Percentiles rank a stretch among this genome's conserved stretches.
These are phyloP conservation scores for Brachynemurus nebulosus DNA, from an alignment of 2,888 invertebrate genomes.

Conservation along the genomic window DNA sequence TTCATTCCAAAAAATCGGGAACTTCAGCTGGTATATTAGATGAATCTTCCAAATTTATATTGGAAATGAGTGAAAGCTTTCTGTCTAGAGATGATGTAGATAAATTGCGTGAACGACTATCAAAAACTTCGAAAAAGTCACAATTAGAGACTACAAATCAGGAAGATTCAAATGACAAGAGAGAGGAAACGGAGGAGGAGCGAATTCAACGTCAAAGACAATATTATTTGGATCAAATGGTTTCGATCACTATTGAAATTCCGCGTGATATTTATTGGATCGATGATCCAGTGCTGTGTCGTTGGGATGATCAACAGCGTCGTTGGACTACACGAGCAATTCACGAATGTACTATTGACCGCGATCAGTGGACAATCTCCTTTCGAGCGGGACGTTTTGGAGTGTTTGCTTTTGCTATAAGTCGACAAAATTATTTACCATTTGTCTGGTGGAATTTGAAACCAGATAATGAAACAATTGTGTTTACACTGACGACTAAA, in stretches of 20 bases:
- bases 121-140: no score
- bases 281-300: background rate
- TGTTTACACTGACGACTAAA: background rate
- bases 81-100: no score
- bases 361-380: background rate
- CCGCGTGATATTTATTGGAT: background rate
- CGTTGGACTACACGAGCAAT: background rate
- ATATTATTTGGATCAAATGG: background rate
- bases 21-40: background rate
- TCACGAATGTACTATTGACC: background rate
- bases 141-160: no score
- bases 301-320: background rate
- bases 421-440: background rate
- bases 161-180: no score
- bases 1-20: no score
- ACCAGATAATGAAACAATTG: background rate
- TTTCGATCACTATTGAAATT: background rate
- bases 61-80: no score
- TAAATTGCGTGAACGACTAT: no score
- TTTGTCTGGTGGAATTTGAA: background rate
- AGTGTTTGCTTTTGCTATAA: background rate
- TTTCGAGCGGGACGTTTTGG: constrained; percentile 1
- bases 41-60: background rate
- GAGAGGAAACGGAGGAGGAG: no score
- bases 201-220: no score